Conservation (phyloP, 2,113 vertebrate species). For the Bombycilla garrulus region DNA sequence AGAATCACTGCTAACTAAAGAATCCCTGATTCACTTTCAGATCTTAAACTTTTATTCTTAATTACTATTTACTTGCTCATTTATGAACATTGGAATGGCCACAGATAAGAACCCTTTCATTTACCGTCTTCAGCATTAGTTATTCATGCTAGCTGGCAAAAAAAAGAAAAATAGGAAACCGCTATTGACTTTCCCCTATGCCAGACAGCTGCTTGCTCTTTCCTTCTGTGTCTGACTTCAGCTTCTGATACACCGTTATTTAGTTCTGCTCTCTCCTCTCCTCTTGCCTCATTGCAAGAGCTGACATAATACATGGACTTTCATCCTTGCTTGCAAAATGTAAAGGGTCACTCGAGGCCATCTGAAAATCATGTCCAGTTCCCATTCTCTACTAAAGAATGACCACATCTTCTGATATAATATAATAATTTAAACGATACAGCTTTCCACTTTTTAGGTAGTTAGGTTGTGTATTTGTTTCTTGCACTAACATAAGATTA, state of each 20-base stretch:
- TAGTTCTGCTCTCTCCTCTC: not conserved
- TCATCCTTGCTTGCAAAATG: not conserved
- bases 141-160: not conserved
- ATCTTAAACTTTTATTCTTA: not conserved
- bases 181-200: not conserved
- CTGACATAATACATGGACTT: conserved; percentile 25
- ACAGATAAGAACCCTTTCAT: not conserved
- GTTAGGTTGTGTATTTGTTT: conserved; percentile 31
- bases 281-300: conserved; percentile 33
- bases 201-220: conserved; percentile 31
- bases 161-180: not conserved
- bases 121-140: not conserved
- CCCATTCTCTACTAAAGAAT: not conserved
- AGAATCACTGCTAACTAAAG: not conserved
- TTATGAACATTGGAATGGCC: not conserved
- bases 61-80: not conserved
- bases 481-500: conserved; percentile 4
- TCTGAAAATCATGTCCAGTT: conserved; percentile 38
- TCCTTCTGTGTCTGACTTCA: conserved; percentile 16
- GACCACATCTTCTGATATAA: conserved; percentile 36
- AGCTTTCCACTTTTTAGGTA: not conserved
- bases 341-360: conserved; percentile 35
- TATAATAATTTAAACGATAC: conserved; percentile 51
- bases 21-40: not conserved
- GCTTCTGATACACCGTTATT: not conserved